Evolutionary conservation across 2,113 vertebrate genomes (phyloP).

Genomic region (Sialia sialis): DNA sequence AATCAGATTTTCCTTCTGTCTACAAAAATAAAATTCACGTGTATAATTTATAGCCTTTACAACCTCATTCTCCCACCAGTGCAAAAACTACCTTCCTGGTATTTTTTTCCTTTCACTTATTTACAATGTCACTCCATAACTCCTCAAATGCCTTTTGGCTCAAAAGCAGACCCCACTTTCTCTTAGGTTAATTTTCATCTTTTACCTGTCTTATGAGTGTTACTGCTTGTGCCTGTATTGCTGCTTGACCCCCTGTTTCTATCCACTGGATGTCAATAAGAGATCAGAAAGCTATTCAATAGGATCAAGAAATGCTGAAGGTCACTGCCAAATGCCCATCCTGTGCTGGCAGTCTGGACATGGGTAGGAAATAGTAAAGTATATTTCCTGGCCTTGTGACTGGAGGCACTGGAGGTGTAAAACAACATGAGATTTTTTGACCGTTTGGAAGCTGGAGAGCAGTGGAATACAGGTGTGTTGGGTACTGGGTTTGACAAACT

Average conservation of each 20-base stretch:
- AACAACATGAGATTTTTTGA: background rate
- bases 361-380: background rate
- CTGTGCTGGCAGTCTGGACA: background rate
- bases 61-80: background rate
- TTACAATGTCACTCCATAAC: background rate
- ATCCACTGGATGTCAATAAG: background rate
- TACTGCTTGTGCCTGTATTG: background rate
- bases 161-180: background rate
- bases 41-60: background rate
- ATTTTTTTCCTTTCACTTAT: background rate
- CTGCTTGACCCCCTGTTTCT: background rate
- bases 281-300: background rate
- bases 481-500: background rate
- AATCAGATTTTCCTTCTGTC: background rate
- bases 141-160: background rate
- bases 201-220: background rate
- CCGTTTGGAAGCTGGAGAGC: background rate
- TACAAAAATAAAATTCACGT: background rate
- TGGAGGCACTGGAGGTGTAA: background rate
- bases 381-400: background rate
- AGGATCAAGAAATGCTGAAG: background rate
- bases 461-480: background rate
- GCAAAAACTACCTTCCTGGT: background rate
- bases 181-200: background rate
- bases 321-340: background rate